Base-by-base conservation (phyloP, 2,797 vertebrate species). In the Trachops cirrhosus region DNA sequence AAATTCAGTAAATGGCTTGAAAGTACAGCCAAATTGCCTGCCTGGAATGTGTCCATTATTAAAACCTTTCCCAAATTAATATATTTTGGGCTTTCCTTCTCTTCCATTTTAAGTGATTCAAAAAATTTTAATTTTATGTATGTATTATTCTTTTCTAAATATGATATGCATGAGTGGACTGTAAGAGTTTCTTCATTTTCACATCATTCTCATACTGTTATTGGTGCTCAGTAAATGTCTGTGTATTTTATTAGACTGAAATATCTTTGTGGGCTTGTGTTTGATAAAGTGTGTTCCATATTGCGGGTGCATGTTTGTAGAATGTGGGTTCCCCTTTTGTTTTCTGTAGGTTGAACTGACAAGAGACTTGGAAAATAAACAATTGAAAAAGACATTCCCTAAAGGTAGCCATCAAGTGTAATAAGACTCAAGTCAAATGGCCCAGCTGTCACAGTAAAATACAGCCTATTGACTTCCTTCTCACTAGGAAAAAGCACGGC, bases 401-500 rank as follows among this genome's bases (percentile, higher is more conserved):
- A 97, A 98, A 98, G 98, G 98, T 98, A 98, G 96, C 98, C 97
- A 98, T 99, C 98, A 98, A 98, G 97, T 98, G 95, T 98, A 99
- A 98, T 99, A 98, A 98, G 98, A 94, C 98, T 98, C 98, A 98
- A 98, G 97, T 97, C 97, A 98, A 99, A 98, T 96, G 97, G 97
- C 96, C 97, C 91, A 97, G 97, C 98, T 98, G 98, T 98, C 98
- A 98, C 96, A 97, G 94, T 98, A 98, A 98, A 98, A 98, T 98
- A 98, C 96, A 89, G 93, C 95, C 97, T 98, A 98, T 97, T 98
- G 98, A 98, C 98, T 98, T 95, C 98, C 97, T 96, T 98, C 97
- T 98, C 98, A 96, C 98, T 97, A 97, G 97, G 94, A 95, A 98
- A 98, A 98, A 97, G 94, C 96, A 96, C 95, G 94, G 94, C 95